These are phyloP conservation scores for Orientallactaga sibirica DNA, from an alignment of 2,797 vertebrate species.

Conservation along the genomic window DNA sequence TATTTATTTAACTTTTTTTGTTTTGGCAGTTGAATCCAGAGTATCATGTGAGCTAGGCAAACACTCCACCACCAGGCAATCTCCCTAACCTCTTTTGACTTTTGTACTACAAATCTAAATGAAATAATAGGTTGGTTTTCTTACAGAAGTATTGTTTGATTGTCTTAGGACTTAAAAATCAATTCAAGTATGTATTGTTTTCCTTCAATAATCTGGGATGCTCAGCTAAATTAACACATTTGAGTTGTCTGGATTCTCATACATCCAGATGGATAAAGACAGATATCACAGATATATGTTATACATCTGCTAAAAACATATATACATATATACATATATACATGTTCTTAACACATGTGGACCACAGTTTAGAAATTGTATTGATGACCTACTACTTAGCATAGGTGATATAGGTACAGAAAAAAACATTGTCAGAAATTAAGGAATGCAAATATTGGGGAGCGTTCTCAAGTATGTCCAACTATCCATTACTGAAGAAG, in stretches of 20 bases:
- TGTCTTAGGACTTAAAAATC: conserved; percentile 53
- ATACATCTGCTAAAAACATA: no score
- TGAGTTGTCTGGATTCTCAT: conserved; percentile 8
- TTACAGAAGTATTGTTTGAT: conserved; percentile 3
- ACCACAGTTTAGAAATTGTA: neutral
- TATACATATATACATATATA: no score
- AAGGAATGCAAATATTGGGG: neutral
- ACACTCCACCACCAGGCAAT: neutral
- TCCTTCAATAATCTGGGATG: neutral
- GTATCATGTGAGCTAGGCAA: neutral
- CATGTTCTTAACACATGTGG: neutral
- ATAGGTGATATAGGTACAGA: neutral
- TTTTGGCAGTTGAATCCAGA: neutral
- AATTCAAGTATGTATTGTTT: neutral
- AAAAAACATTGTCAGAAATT: neutral
- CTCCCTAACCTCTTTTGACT: neutral
- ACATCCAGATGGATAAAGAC: fast-evolving
- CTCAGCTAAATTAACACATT: neutral
- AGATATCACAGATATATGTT: neutral
- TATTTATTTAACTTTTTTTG: conserved; percentile 23
- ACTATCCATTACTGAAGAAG: neutral
- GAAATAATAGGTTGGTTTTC: conserved; percentile 14
- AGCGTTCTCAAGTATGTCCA: neutral
- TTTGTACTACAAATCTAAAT: neutral
- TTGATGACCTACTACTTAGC: neutral